Evolutionary conservation across 2,888 invertebrate genomes (phyloP), one percentile per base, ranked within the genome.

Genomic region (Agrotis puta): DNA sequence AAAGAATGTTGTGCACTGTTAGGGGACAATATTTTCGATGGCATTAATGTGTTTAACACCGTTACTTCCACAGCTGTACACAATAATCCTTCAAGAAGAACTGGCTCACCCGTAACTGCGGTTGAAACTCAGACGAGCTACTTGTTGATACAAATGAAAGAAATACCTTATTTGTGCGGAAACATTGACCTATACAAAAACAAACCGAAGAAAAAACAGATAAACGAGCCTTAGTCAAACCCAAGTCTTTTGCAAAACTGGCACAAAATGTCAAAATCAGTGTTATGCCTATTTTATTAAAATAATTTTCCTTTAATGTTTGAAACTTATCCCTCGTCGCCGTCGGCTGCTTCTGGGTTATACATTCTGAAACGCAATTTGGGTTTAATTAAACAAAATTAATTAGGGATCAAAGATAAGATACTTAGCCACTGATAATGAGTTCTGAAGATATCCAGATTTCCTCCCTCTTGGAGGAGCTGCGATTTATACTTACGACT

Each of bases 291-390:
- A 24, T 1, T 50, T 50, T 54, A 70, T 67, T 20, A 2, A 16
- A 77, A 74, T 69, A 58, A 74, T 57, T 70, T 65, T 56, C 59
- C 70, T 84, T 79, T 81, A 76, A 81, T 64, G 70, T 67, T 51
- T 39, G 47, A 57, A 74, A 56, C 61, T 20, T 66, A 54, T 18
- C 11, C 56, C 14, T 39, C 6, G 11, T 56, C 20, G 66, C 73
- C 61, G n/a, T 11, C 20, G 64, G 84, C 65, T 63, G 58, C 20
- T 61, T 24, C 39, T 39, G 39, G 33, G 27, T 53, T 56, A n/a
- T 33, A 56, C 33, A 11, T 33, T 11, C 47, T 18, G 7, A 47
- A 22, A 62, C 24, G 4, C 11, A 18, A 22, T 39, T 69, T 57
- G 39, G 20, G 57, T 64, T 71, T 72, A 43, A 74, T 62, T 64